Conservation (phyloP, 2,797 vertebrate species). For the Lutjanus argentimaculatus region DNA sequence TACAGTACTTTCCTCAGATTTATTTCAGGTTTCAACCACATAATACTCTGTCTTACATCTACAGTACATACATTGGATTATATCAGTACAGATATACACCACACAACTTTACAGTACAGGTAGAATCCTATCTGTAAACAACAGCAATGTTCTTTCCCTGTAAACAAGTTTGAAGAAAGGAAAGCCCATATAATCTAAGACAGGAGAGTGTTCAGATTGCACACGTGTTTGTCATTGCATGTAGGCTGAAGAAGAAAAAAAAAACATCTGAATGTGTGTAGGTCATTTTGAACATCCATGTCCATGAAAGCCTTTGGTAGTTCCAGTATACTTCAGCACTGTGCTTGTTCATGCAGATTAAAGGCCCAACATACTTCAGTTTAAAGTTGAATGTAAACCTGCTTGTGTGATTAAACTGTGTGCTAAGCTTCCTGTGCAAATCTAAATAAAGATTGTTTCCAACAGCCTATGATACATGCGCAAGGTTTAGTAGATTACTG, state of each 20-base stretch:
- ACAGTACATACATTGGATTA: slow-evolving; percentile 74
- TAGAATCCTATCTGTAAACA: slow-evolving; percentile 67
- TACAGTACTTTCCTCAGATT: slow-evolving; percentile 50
- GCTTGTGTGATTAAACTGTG: slow-evolving; percentile 10
- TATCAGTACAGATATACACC: slow-evolving; percentile 70
- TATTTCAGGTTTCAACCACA: slow-evolving; percentile 69
- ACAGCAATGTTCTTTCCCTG: slow-evolving; percentile 43
- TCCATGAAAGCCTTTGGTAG: slow-evolving; percentile 72
- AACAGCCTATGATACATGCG: slow-evolving; percentile 15
- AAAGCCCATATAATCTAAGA: slow-evolving; percentile 17
- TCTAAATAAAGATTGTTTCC: slow-evolving; percentile 19
- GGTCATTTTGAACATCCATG: slow-evolving; percentile 4
- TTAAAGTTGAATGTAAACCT: slow-evolving; percentile 18
- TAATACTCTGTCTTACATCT: slow-evolving; percentile 69
- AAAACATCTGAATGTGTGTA: not conserved
- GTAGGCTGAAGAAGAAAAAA: not conserved
- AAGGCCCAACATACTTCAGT: slow-evolving; percentile 6
- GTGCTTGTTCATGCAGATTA: slow-evolving; percentile 45
- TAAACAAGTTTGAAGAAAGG: slow-evolving; percentile 49
- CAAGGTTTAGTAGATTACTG: slow-evolving; percentile 30
- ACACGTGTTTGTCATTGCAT: slow-evolving; percentile 28
- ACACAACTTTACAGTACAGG: slow-evolving; percentile 59
- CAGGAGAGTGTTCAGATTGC: slow-evolving; percentile 24
- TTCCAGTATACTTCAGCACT: slow-evolving; percentile 44
- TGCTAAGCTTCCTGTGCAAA: slow-evolving; percentile 48